These are phyloP conservation scores for Phylloscopus trochiloides DNA, from an alignment of 2,113 vertebrate genomes.

Conservation along the genomic window DNA sequence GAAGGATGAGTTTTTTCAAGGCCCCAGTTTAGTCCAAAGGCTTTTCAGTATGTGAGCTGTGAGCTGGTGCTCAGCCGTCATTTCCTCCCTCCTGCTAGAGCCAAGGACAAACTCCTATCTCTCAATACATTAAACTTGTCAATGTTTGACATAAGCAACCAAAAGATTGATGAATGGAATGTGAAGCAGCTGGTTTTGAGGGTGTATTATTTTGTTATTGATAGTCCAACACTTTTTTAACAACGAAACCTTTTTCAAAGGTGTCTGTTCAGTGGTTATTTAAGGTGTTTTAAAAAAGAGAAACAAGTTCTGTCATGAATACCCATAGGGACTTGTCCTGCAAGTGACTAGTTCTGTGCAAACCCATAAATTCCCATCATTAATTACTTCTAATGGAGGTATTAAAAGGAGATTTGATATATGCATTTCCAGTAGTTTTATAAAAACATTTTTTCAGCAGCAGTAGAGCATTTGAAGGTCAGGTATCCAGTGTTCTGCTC, in stretches of 20 bases:
- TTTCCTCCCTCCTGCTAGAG: slow-evolving; percentile 30
- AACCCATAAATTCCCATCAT: not conserved
- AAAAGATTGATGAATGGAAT: slow-evolving; percentile 36
- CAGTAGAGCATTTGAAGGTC: not conserved
- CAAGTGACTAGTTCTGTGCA: not conserved
- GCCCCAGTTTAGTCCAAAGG: not conserved
- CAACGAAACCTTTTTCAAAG: not conserved
- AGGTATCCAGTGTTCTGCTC: not conserved
- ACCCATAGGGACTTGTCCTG: not conserved
- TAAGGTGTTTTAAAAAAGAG: not conserved
- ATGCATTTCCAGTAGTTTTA: not conserved
- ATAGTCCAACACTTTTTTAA: not conserved
- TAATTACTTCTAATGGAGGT: not conserved
- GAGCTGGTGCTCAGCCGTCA: not conserved
- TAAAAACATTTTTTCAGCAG: not conserved
- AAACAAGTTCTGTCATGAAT: not conserved
- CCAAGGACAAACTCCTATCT: slow-evolving; percentile 26
- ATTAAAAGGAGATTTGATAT: not conserved
- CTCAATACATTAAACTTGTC: slow-evolving; percentile 27
- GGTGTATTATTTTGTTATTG: slow-evolving; percentile 26
- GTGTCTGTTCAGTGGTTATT: not conserved
- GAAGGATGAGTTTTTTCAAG: not conserved
- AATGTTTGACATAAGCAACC: slow-evolving; percentile 38
- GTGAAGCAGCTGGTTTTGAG: slow-evolving; percentile 21
- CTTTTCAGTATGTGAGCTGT: not conserved